Conservation (phyloP, 2,888 invertebrate genomes). For the Troides oblongomaculatus region DNA sequence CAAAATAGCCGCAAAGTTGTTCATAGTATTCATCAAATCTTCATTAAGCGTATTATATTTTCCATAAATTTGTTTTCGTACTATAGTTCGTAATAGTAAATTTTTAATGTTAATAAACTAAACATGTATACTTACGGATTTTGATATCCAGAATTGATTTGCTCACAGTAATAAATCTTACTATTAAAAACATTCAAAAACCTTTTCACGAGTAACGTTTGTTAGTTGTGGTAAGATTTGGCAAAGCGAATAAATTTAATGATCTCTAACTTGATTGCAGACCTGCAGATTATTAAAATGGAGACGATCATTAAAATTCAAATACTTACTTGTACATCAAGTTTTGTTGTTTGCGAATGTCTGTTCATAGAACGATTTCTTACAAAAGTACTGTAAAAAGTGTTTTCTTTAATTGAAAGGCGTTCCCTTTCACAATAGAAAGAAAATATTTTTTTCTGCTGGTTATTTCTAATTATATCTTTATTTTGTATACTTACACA, state of each 20-base stretch:
- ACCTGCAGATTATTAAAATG: conserved; percentile 2
- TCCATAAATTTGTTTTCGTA: neutral
- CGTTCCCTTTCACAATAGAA: neutral
- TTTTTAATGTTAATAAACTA: neutral
- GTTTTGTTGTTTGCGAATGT: neutral
- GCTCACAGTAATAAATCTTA: neutral
- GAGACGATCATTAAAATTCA: conserved; percentile 18
- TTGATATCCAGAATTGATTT: neutral
- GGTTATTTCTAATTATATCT: too few species aligned
- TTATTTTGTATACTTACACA: too few species aligned
- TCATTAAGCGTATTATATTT: too few species aligned
- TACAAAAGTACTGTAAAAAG: neutral
- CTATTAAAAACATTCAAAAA: conserved; percentile 1
- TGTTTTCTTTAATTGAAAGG: neutral
- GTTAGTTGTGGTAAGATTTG: neutral
- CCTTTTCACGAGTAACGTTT: neutral
- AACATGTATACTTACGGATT: neutral
- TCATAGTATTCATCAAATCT: too few species aligned
- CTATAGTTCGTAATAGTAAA: neutral
- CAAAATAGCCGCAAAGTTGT: too few species aligned
- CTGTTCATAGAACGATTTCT: neutral
- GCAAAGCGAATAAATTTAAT: conserved; percentile 15
- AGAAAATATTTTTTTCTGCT: neutral
- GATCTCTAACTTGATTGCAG: conserved; percentile 13
- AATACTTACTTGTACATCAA: conserved; percentile 4